Evolutionary conservation across 2,113 vertebrate genomes (phyloP).

Genomic region (Nymphicus hollandicus): DNA sequence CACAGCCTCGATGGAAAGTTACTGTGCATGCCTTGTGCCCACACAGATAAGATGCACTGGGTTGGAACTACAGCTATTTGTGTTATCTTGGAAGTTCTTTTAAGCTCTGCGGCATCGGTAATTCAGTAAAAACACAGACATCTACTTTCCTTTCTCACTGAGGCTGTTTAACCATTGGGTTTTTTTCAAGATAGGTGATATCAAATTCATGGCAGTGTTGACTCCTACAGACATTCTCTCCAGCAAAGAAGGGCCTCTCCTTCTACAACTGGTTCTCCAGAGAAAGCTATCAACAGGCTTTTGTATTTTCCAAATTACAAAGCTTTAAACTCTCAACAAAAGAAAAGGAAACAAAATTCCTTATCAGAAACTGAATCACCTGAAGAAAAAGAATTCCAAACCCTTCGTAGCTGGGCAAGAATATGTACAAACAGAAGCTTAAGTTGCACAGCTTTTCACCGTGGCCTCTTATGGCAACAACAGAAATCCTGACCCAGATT

Average conservation of each 20-base stretch:
- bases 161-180: neutral
- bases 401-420: neutral
- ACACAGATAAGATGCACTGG: neutral
- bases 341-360: neutral
- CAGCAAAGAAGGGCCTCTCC: neutral
- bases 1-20: neutral
- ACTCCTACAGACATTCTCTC: neutral
- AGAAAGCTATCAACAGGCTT: neutral
- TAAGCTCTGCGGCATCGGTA: neutral
- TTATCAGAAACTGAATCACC: neutral
- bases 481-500: neutral
- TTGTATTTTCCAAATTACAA: neutral
- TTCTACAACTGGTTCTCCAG: neutral
- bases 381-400: neutral
- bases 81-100: neutral
- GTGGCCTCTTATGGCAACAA: neutral
- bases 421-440: neutral
- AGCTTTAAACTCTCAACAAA: neutral
- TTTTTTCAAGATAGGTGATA: neutral
- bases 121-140: neutral
- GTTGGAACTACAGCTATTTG: neutral
- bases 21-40: neutral
- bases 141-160: neutral
- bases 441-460: neutral
- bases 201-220: neutral